Evolutionary conservation across 2,888 invertebrate genomes (phyloP).

Genomic region (Synanthedon formicaeformis): DNA sequence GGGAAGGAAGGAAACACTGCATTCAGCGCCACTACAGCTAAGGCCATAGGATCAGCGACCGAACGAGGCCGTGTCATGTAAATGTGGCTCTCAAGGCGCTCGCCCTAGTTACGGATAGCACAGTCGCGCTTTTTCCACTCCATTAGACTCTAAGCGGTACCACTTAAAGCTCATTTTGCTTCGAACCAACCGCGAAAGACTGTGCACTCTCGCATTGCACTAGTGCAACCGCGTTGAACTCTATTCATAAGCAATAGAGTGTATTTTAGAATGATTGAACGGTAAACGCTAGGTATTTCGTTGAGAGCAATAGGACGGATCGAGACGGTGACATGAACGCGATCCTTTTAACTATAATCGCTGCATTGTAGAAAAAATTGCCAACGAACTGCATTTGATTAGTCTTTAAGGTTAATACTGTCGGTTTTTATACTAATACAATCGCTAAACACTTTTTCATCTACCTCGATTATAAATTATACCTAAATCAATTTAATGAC

Average conservation of each 20-base stretch:
- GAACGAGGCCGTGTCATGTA: slow-evolving; percentile 57
- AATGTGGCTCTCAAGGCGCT: slow-evolving; percentile 59
- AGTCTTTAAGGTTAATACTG: slow-evolving; percentile 1
- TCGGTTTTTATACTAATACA: too few species aligned
- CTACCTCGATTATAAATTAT: too few species aligned
- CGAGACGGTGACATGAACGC: slow-evolving; percentile 47
- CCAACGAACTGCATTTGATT: slow-evolving; percentile 9
- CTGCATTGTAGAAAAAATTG: slow-evolving; percentile 38
- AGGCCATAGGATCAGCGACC: slow-evolving; percentile 55
- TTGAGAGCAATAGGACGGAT: slow-evolving; percentile 33
- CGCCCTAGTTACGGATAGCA: slow-evolving; percentile 48
- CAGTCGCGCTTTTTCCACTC: slow-evolving; percentile 8
- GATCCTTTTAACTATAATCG: slow-evolving; percentile 57
- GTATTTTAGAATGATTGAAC: slow-evolving; percentile 14
- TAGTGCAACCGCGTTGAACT: slow-evolving; percentile 9
- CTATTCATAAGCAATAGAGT: slow-evolving; percentile 18
- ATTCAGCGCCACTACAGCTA: slow-evolving; percentile 23
- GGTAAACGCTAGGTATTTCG: slow-evolving; percentile 6
- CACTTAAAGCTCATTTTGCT: background rate
- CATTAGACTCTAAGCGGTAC: background rate
- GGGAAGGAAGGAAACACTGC: slow-evolving; percentile 10
- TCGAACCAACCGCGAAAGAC: background rate
- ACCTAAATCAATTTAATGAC: too few species aligned
- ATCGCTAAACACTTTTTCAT: too few species aligned
- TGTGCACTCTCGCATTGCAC: slow-evolving; percentile 1